These are phyloP conservation scores for Rhizoglyphus robini DNA, from an alignment of 1,140 invertebrate species.

Conservation along the genomic window DNA sequence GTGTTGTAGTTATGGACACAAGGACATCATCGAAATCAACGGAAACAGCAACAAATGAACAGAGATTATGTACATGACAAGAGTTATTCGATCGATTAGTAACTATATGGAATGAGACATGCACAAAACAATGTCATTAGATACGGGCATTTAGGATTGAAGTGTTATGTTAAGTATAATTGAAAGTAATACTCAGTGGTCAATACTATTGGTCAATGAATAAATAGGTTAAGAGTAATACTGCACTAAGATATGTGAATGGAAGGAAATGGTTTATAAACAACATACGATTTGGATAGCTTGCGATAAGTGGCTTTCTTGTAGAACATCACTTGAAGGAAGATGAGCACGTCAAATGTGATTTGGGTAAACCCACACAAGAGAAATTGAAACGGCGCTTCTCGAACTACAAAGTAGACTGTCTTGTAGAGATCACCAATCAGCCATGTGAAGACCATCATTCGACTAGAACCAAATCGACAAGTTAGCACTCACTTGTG, in stretches of 20 bases:
- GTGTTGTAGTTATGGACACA: too few species aligned
- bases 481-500: slow-evolving; percentile 14
- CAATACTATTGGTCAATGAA: too few species aligned
- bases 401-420: slow-evolving; percentile 75
- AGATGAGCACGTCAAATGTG: slow-evolving; percentile 62
- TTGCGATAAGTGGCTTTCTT: slow-evolving; percentile 4
- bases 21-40: too few species aligned
- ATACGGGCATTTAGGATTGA: too few species aligned
- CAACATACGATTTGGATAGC: slow-evolving; percentile 13
- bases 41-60: too few species aligned
- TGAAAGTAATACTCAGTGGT: too few species aligned
- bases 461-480: slow-evolving; percentile 37
- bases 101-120: too few species aligned
- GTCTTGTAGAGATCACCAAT: slow-evolving; percentile 88
- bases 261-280: background rate
- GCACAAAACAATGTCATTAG: background rate
- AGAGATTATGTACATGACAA: too few species aligned
- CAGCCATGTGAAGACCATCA: slow-evolving; percentile 95
- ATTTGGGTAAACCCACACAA: slow-evolving; percentile 88
- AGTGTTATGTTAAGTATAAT: too few species aligned
- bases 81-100: too few species aligned
- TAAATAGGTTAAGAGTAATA: background rate
- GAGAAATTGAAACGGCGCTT: slow-evolving; percentile 86
- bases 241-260: background rate
- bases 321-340: slow-evolving; percentile 57